Percentiles rank a stretch among this genome's conserved stretches.
Conservation (phyloP, 2,888 invertebrate species). For the Perdita meconis region DNA sequence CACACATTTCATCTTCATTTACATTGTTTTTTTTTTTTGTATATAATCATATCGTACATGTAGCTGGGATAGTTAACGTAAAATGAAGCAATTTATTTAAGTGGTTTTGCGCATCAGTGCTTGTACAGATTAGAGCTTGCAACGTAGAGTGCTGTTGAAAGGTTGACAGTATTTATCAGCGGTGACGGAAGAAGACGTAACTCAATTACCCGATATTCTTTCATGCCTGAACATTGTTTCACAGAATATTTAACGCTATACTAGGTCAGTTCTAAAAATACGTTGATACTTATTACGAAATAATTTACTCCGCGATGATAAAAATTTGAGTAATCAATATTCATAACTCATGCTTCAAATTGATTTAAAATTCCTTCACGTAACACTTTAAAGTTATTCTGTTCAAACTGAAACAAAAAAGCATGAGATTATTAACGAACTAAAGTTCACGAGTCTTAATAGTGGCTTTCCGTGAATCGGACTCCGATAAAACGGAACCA, state of each 20-base stretch:
- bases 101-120: conserved; percentile 19
- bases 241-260: not conserved
- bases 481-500: too few species aligned
- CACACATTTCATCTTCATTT: conserved; percentile 26
- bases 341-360: too few species aligned
- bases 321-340: not conserved
- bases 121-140: conserved; percentile 22
- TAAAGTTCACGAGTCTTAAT: too few species aligned
- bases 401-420: too few species aligned
- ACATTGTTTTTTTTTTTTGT: conserved; percentile 18
- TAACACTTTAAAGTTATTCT: too few species aligned
- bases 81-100: conserved; percentile 4
- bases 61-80: not conserved
- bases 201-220: conserved; percentile 22
- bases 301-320: too few species aligned
- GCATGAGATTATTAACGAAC: too few species aligned
- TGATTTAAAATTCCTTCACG: too few species aligned
- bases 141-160: conserved; percentile 7
- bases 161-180: conserved; percentile 44
- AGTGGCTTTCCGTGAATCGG: too few species aligned
- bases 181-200: conserved; percentile 32
- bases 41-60: not conserved
- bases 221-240: not conserved
- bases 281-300: not conserved
- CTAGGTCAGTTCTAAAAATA: not conserved